Percentiles rank a stretch among this genome's conserved stretches.
Evolutionary conservation across 2,113 vertebrate genomes (phyloP).

Genomic region (Coryphaenoides rupestris): DNA sequence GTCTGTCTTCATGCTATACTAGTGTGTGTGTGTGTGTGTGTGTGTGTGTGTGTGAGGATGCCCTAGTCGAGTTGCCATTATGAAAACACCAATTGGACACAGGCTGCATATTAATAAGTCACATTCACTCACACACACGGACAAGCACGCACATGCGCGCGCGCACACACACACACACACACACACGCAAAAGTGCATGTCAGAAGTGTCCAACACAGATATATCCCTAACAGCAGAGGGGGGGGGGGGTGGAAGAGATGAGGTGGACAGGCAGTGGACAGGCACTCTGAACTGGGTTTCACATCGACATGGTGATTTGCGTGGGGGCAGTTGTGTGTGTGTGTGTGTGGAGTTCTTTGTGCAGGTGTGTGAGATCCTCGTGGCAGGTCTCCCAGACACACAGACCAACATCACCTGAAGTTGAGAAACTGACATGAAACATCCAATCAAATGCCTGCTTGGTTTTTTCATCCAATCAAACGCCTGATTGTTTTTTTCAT

Average conservation of each 20-base stretch:
- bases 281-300: neutral
- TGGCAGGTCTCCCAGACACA: too few relatives aligned
- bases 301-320: neutral
- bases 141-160: slow-evolving; percentile 6
- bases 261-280: neutral
- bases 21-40: too few relatives aligned
- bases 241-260: neutral
- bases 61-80: neutral
- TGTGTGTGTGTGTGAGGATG: too few relatives aligned
- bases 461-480: too few relatives aligned
- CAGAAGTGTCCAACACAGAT: neutral
- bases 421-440: too few relatives aligned
- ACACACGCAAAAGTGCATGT: neutral
- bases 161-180: neutral
- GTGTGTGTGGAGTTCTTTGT: too few relatives aligned
- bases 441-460: too few relatives aligned
- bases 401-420: too few relatives aligned
- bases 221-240: neutral
- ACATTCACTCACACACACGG: slow-evolving; percentile 60
- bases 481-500: slow-evolving; percentile 10
- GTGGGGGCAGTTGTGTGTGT: too few relatives aligned
- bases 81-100: slow-evolving; percentile 16
- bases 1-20: too few relatives aligned
- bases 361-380: too few relatives aligned
- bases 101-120: slow-evolving; percentile 56